Evolutionary conservation across 2,888 invertebrate genomes (phyloP), one percentile per base, ranked within the genome.

Genomic region (Liopterus haemorrhoidalis): DNA sequence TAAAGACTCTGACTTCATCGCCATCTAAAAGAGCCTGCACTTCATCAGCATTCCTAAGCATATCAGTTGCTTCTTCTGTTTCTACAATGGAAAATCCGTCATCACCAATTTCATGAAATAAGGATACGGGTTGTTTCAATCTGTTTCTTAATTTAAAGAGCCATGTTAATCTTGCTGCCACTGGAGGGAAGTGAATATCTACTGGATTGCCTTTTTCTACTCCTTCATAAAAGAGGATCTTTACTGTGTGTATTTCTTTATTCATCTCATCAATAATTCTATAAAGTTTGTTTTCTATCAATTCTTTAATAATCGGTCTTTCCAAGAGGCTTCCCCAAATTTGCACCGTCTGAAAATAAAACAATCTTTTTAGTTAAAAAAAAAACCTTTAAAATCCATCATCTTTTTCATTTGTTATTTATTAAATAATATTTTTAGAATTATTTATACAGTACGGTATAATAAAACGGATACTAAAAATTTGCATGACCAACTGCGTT

Each of bases 151-250:
- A 61, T 62, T 88, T 87, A 54, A 75, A 65, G 1, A 88, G 65
- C 79, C 84, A 87, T 58, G 81, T 77, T 12, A 91, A 63, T 33
- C 78, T 71, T 0, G 90, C 90, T 19, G 85, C 78, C 0, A 86
- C 79, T 9, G 82, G 82, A 1, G 92, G 89, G 59, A 84, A 79
- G 61, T 83, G 80, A 9, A 71, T 66, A 59, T 85, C 81, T 2
- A 79, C 73, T 1, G 75, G 74, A 5, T 74, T 60, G 15, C 70
- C 70, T 27, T 75, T 56, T 30, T 70, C 65, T 55, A 72, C 69
- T 49, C 78, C 77, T 42, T 75, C 71, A 50, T 80, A 77, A 48
- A 69, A 81, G 48, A 77, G 71, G 53, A 73, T 71, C 62, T 86
- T 85, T 0, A 81, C 76, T 0, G 66, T 68, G 54, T 81, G 78